Base-by-base conservation (phyloP, 2,888 invertebrate species). In the Aleiodes leptofemur region DNA sequence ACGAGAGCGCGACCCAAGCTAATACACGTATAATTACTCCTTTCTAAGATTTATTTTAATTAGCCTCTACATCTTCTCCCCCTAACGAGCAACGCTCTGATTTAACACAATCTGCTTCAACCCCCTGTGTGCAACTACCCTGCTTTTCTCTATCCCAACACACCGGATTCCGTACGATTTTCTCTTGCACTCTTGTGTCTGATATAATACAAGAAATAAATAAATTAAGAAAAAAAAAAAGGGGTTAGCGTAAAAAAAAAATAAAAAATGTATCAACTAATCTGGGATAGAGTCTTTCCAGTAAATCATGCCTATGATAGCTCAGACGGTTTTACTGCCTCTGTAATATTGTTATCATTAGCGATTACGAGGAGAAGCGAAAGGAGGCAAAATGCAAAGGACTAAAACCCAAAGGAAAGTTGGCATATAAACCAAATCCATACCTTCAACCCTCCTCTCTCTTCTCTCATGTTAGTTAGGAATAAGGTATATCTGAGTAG, bases 1-100 rank as follows among this genome's bases (percentile, higher is more conserved):
- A 82, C 86, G 79, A 78, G 79, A 78, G 81, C 34, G 74, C 79
- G 85, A 83, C 79, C 86, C 81, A 84, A 57, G 87, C 89, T 89
- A 89, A 89, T 89, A 89, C 88, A 89, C 88, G 88, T 89, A 89
- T 89, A 89, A 89, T 89, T 88, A 89, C 88, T 88, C 89, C 86
- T 86, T 87, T 87, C 89, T 87, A 88, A 89, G 88, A 89, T 89
- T 89, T 89, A 89, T 89, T 89, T 89, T 88, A 89, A 88, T 88
- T 88, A 88, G 87, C 84, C 86, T 80, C 85, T 88, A 88, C 85
- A 88, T 88, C 88, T 89, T 88, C 71, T 68, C 85, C 83, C 79
- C 82, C 87, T 89, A 89, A 89, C 88, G 89, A 89, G 86, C 88
- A 81, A 61, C 83, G 79, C 79, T 81, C 80, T 82, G 82, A 82